phyloP scores from a whole-genome alignment of 2,113 vertebrate genomes.

The Rhombomys opimus region DNA sequence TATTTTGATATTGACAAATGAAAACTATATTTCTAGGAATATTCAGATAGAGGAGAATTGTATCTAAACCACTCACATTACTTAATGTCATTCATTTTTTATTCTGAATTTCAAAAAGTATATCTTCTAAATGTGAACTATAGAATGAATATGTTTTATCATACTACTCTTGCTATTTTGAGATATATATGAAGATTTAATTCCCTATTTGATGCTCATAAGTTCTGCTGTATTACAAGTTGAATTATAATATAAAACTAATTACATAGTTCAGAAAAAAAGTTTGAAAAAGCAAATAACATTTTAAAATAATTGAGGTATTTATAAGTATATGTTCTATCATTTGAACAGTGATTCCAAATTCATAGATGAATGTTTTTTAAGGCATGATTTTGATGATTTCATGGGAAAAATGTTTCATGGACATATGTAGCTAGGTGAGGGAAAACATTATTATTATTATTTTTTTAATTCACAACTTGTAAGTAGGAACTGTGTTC shows the following conservation, averaged over 20 bases:
- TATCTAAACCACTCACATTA: neutral
- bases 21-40: neutral
- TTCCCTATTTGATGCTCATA: neutral
- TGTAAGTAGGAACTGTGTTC: neutral
- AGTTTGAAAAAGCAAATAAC: neutral
- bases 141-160: neutral
- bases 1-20: neutral
- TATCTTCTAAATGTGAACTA: neutral
- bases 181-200: neutral
- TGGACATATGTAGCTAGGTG: neutral
- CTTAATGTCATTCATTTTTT: neutral
- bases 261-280: neutral
- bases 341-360: neutral
- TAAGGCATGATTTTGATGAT: neutral
- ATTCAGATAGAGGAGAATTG: neutral
- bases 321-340: neutral
- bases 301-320: neutral
- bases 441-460: no score
- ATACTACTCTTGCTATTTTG: neutral
- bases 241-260: neutral
- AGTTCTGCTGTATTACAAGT: neutral
- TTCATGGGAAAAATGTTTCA: neutral
- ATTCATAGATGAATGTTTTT: neutral
- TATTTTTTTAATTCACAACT: neutral
- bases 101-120: neutral